Evolutionary conservation across 2,888 invertebrate genomes (phyloP), one percentile per base, ranked within the genome.

Genomic region (Aphodius granarius): DNA sequence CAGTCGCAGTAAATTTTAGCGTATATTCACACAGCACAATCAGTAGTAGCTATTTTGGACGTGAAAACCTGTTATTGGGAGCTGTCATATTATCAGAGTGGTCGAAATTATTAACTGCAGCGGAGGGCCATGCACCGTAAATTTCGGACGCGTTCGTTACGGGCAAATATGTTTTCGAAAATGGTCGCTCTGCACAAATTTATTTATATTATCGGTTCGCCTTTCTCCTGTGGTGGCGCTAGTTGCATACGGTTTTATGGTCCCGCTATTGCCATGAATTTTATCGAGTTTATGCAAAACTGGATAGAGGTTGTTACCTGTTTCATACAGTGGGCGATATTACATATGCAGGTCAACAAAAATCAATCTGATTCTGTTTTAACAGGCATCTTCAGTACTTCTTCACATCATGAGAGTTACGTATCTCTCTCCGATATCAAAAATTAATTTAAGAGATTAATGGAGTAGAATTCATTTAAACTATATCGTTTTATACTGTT

Each of bases 91-190:
- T 75, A 73, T 70, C 75, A 23, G 68, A 63, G 75, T 68, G 66
- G 20, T 20, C 68, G 73, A 75, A 75, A 75, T 75, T 75, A 75
- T 75, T 72, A 75, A 73, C 75, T 72, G 63, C 68, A 21, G 68
- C 73, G 63, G 72, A 43, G 72, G 72, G 72, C 66, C 73, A 62
- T 20, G n/a, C 21, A n/a, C 62, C 72, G 66, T 66, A 72, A 75
- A 75, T 72, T 72, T 72, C 72, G 72, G 62, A 5, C 22, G 70
- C 72, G 68, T 75, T 75, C 63, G 75, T 66, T 71, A 71, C 73
- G 63, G 73, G 68, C 70, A 75, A 75, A 75, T 75, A 75, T 72
- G 64, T 75, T 73, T 68, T 72, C 68, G 75, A 75, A 75, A 75
- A 75, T 73, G 72, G 75, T 72, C 68, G 63, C 75, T 9, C 19